These are phyloP conservation scores for Eutolmus rufibarbis DNA, from an alignment of 2,888 invertebrate genomes.

Conservation along the genomic window DNA sequence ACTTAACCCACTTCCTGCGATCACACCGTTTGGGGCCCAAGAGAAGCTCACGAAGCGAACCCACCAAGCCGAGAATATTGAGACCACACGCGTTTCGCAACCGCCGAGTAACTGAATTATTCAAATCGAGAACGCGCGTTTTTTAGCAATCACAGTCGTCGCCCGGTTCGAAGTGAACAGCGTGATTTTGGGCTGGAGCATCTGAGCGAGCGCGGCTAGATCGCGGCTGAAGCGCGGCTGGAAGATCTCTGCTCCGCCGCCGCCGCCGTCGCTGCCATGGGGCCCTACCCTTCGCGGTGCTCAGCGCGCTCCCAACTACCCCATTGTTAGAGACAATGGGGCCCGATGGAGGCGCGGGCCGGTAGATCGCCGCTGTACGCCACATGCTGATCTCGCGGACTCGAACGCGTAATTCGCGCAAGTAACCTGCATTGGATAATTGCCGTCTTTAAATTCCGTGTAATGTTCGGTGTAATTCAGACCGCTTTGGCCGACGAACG, in stretches of 20 bases:
- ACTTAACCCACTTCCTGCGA: background rate
- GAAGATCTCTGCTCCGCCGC: background rate
- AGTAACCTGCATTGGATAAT: slow-evolving; percentile 49
- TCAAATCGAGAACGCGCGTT: slow-evolving; percentile 24
- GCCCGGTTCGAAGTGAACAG: background rate
- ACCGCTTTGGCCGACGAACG: background rate
- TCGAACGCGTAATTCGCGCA: slow-evolving; percentile 43
- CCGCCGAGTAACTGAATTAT: slow-evolving; percentile 29
- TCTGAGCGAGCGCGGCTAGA: background rate
- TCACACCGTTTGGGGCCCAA: background rate
- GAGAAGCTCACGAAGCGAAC: background rate
- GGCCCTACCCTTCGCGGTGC: background rate
- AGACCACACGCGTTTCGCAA: slow-evolving; percentile 30
- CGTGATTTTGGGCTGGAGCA: background rate
- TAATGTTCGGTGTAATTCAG: slow-evolving; percentile 42
- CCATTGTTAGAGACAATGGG: background rate
- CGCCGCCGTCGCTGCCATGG: background rate
- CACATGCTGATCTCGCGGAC: background rate
- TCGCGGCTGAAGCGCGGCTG: background rate
- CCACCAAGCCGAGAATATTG: background rate
- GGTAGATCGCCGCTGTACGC: background rate
- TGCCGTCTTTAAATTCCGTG: slow-evolving; percentile 45
- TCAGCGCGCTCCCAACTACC: background rate
- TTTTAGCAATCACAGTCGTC: slow-evolving; percentile 17
- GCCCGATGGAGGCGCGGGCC: background rate